These are phyloP conservation scores for Polypedilum pembai DNA, from an alignment of 1,140 invertebrate genomes.

Conservation along the genomic window DNA sequence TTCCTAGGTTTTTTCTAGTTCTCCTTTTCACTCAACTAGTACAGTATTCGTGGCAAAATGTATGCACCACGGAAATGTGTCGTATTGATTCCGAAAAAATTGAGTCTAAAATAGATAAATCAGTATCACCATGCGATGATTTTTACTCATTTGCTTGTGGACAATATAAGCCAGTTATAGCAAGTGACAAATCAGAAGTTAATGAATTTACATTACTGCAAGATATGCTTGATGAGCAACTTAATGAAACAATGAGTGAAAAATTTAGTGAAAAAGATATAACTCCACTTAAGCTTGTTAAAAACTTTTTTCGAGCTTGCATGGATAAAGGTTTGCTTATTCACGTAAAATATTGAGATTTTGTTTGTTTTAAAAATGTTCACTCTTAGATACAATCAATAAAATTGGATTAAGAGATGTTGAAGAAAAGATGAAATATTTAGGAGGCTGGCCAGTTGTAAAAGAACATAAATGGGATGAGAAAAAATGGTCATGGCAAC, in stretches of 20 bases:
- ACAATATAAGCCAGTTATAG: background rate
- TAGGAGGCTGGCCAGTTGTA: slow-evolving; percentile 29
- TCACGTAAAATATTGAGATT: too few relatives aligned
- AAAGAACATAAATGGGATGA: slow-evolving; percentile 25
- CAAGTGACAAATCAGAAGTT: background rate
- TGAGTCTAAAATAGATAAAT: background rate
- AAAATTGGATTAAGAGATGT: background rate
- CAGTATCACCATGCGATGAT: background rate
- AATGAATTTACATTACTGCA: background rate
- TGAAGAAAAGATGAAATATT: slow-evolving; percentile 29
- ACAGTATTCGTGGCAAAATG: background rate
- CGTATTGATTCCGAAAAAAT: background rate
- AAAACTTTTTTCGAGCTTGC: slow-evolving; percentile 29
- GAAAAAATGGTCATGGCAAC: background rate
- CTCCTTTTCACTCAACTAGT: background rate
- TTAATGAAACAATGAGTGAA: slow-evolving; percentile 31
- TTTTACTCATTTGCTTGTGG: slow-evolving; percentile 29
- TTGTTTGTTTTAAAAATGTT: too few relatives aligned
- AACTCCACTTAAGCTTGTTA: slow-evolving; percentile 31
- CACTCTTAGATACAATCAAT: background rate
- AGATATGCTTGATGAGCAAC: slow-evolving; percentile 31
- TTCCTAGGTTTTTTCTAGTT: background rate
- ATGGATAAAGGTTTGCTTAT: slow-evolving; percentile 9
- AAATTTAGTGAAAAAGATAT: slow-evolving; percentile 27
- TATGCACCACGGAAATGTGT: background rate